Conservation (phyloP, 2,113 vertebrate species). For the Merops nubicus region DNA sequence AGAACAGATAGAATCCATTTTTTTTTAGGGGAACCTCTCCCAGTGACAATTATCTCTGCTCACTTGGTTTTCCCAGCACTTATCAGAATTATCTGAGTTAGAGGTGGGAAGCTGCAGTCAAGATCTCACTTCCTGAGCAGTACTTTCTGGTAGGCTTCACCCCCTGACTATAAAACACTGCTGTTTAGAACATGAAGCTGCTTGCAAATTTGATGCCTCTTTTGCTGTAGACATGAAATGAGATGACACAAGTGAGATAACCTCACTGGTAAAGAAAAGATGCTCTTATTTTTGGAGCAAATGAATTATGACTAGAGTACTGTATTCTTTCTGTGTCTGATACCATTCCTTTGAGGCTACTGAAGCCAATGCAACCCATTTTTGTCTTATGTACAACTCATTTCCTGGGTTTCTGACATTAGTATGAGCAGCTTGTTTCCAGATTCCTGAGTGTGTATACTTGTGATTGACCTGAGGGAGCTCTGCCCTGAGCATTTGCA, state of each 20-base stretch:
- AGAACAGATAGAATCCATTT: not conserved
- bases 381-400: not conserved
- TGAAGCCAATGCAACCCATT: not conserved
- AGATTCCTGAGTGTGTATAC: accelerated
- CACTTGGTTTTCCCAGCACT: not conserved
- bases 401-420: not conserved
- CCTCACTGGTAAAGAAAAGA: not conserved
- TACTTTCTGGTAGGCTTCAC: not conserved
- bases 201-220: not conserved
- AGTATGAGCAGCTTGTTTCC: not conserved
- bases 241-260: not conserved
- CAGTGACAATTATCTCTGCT: not conserved
- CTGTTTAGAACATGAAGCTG: not conserved
- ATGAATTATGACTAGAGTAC: not conserved
- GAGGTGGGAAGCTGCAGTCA: not conserved
- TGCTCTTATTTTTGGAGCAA: not conserved
- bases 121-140: not conserved
- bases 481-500: not conserved
- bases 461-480: accelerated
- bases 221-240: accelerated
- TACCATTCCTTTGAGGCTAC: not conserved
- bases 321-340: not conserved
- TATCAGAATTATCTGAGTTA: not conserved
- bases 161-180: not conserved
- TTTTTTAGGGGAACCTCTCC: not conserved